Conservation (phyloP, 2,888 invertebrate species). For the Malthinus flaveolus region DNA sequence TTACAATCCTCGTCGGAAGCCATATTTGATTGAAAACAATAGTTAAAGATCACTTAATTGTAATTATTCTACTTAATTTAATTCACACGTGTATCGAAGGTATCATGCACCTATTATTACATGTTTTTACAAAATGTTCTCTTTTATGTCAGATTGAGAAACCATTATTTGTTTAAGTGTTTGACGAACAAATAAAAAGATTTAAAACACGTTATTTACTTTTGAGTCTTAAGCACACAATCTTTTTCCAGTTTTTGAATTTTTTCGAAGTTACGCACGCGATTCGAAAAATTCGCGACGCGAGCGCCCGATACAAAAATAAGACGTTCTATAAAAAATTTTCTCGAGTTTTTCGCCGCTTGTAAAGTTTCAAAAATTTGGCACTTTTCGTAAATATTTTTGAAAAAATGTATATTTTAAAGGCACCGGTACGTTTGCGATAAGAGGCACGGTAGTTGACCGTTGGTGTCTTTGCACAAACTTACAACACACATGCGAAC, state of each 20-base stretch:
- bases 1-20: constrained; percentile 55
- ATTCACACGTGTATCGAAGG: constrained; percentile 24
- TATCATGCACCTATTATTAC: constrained; percentile 19
- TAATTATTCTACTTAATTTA: constrained; percentile 21
- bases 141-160: constrained; percentile 19
- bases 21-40: constrained; percentile 41
- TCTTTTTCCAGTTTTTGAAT: neutral
- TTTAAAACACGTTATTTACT: constrained; percentile 16
- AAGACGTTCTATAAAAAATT: too few relatives aligned
- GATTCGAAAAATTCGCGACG: neutral
- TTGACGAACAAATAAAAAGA: constrained; percentile 15
- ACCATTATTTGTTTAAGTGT: constrained; percentile 19
- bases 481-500: constrained; percentile 29
- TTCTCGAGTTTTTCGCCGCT: neutral
- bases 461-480: constrained; percentile 31
- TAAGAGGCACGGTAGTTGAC: constrained; percentile 19
- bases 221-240: constrained; percentile 8
- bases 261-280: constrained; percentile 1
- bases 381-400: neutral
- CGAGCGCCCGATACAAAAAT: neutral
- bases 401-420: neutral
- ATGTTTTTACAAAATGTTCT: constrained; percentile 18
- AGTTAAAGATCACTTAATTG: constrained; percentile 29
- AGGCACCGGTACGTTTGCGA: constrained; percentile 5
- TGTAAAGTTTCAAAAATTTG: neutral